Conservation (phyloP, 1,140 invertebrate species). For the Lepidurus arcticus region DNA sequence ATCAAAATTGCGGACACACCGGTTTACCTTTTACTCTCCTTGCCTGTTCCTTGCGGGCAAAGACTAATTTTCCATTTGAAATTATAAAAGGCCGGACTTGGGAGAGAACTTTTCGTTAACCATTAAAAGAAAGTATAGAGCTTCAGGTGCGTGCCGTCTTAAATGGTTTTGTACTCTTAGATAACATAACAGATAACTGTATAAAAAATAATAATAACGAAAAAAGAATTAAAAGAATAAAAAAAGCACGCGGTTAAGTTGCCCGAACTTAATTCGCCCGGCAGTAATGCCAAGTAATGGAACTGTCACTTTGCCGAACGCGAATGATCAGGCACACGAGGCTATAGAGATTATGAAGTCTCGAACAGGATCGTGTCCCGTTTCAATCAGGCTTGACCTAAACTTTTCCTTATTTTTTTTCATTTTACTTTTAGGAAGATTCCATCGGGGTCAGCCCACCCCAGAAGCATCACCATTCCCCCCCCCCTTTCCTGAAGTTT, state of each 20-base stretch:
- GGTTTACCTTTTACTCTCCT: not conserved
- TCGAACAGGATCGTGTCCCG: not conserved
- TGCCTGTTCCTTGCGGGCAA: not conserved
- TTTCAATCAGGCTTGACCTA: not conserved
- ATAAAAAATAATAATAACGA: too few species aligned
- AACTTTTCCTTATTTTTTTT: not conserved
- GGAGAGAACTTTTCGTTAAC: too few species aligned
- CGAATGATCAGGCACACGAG: constrained; percentile 5
- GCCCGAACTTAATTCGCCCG: not conserved
- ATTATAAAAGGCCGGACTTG: not conserved
- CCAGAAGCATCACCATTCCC: not conserved
- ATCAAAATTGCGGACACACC: not conserved
- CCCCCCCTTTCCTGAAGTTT: not conserved
- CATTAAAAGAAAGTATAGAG: too few species aligned
- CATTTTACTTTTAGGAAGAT: not conserved
- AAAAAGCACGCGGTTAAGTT: not conserved
- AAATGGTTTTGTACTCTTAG: too few species aligned
- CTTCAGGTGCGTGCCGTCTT: too few species aligned
- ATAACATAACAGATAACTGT: too few species aligned
- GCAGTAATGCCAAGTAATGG: not conserved
- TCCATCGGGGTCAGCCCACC: not conserved
- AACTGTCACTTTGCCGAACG: not conserved
- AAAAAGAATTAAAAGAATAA: not conserved
- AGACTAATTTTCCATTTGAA: not conserved
- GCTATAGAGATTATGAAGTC: not conserved